Percentiles rank a stretch among this genome's conserved stretches.
Conservation (phyloP, 64 coral and sea anemone species). For the Porites lutea region DNA sequence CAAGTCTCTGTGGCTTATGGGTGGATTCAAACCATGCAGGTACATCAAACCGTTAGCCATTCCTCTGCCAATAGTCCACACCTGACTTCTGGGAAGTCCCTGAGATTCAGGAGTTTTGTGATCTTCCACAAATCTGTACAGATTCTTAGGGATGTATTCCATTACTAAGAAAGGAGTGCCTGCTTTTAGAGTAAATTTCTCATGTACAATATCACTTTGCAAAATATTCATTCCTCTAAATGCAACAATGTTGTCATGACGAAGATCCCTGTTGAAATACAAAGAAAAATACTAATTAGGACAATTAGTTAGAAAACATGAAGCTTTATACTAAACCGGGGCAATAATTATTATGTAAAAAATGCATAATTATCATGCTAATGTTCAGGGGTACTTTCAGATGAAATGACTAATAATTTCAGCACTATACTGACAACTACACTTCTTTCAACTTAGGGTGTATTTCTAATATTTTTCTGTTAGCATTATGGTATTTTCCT, state of each 20-base stretch:
- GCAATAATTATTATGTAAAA: too few relatives aligned
- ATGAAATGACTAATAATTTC: too few relatives aligned
- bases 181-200: constrained; percentile 53
- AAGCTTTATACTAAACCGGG: neutral
- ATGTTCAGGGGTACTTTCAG: too few relatives aligned
- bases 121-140: constrained; percentile 93
- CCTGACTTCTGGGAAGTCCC: constrained; percentile 87
- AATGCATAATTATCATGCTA: too few relatives aligned
- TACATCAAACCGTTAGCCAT: constrained; percentile 94
- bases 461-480: too few relatives aligned
- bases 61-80: constrained; percentile 87
- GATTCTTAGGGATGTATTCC: constrained; percentile 94
- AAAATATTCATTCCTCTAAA: constrained; percentile 87
- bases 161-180: constrained; percentile 85
- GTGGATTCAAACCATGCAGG: constrained; percentile 83
- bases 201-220: constrained; percentile 36
- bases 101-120: constrained; percentile 87
- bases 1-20: constrained; percentile 89
- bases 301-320: too few relatives aligned
- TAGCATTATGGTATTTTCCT: too few relatives aligned
- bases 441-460: too few relatives aligned
- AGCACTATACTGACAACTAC: too few relatives aligned
- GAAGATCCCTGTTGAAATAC: constrained; percentile 65
- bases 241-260: constrained; percentile 95
- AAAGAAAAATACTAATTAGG: neutral